phyloP scores from a whole-genome alignment of 2,888 invertebrate genomes.

The Caenorhabditis virilis region DNA sequence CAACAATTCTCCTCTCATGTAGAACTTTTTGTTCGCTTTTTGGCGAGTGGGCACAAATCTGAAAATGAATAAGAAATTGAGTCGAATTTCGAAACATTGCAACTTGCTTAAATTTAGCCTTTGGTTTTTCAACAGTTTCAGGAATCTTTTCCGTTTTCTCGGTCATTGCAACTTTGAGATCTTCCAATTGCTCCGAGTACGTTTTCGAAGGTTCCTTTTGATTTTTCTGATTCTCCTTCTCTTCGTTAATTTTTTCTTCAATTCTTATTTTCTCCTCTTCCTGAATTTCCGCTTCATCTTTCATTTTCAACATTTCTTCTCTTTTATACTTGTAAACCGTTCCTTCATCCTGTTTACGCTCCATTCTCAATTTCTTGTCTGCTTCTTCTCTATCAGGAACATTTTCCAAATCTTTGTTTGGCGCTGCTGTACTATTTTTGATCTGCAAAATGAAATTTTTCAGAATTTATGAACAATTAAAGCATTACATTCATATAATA shows the following conservation, averaged over 20 bases:
- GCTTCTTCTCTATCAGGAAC: constrained; percentile 21
- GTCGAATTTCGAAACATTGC: neutral
- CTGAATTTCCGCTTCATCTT: neutral
- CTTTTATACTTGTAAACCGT: constrained; percentile 1
- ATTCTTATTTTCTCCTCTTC: neutral
- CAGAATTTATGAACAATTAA: no score
- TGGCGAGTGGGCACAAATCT: constrained; percentile 50
- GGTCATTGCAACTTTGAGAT: constrained; percentile 12
- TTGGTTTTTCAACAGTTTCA: constrained; percentile 1
- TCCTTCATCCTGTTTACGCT: neutral
- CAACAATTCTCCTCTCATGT: constrained; percentile 52
- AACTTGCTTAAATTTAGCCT: constrained; percentile 37
- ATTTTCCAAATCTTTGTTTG: constrained; percentile 8
- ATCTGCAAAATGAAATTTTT: constrained; percentile 4
- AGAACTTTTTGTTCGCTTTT: constrained; percentile 52
- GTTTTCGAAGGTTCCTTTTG: constrained; percentile 11
- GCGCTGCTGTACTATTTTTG: neutral
- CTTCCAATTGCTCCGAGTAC: constrained; percentile 16
- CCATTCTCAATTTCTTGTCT: constrained; percentile 2
- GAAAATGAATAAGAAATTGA: constrained; percentile 4
- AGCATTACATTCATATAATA: constrained; percentile 10
- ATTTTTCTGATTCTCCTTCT: constrained; percentile 7
- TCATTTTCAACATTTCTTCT: constrained; percentile 11
- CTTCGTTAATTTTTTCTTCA: constrained; percentile 4
- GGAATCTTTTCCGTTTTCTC: neutral